phyloP scores from a whole-genome alignment of 2,888 invertebrate genomes.

The Pseudoips prasinana region DNA sequence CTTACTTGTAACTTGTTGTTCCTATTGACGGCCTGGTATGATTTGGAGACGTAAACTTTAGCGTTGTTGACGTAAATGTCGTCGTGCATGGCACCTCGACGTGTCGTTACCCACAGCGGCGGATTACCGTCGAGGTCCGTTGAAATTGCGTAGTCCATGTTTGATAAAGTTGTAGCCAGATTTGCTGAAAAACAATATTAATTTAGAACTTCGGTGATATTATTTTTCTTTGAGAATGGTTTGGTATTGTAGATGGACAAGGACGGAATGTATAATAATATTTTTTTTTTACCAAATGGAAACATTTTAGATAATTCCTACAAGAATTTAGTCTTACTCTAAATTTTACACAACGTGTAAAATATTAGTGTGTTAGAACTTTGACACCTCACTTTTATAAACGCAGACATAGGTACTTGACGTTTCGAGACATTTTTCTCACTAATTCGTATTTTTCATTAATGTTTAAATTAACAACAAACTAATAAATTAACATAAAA shows the following conservation, averaged over 20 bases:
- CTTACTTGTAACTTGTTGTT: conserved; percentile 68
- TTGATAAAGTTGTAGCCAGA: conserved; percentile 85
- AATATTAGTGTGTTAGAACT: no score
- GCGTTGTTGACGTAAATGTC: conserved; percentile 95
- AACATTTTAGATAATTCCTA: not conserved
- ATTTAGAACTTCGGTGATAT: not conserved
- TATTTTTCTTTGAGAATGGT: no score
- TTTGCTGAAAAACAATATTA: conserved; percentile 85
- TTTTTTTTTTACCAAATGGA: not conserved
- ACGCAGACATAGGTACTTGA: no score
- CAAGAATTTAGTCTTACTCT: not conserved
- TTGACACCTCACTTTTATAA: no score
- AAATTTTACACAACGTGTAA: no score
- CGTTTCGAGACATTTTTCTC: no score
- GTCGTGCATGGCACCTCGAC: conserved; percentile 82
- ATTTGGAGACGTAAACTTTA: conserved; percentile 86
- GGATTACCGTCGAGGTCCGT: conserved; percentile 93
- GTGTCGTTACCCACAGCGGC: conserved; percentile 91
- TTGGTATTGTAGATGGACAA: no score
- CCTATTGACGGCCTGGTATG: conserved; percentile 83
- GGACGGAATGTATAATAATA: no score
- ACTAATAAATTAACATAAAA: no score
- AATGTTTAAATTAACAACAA: no score
- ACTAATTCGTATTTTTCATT: no score
- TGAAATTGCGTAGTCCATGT: conserved; percentile 86